These are phyloP conservation scores for Paramormyrops kingsleyae DNA, from an alignment of 2,113 vertebrate genomes.

Conservation along the genomic window DNA sequence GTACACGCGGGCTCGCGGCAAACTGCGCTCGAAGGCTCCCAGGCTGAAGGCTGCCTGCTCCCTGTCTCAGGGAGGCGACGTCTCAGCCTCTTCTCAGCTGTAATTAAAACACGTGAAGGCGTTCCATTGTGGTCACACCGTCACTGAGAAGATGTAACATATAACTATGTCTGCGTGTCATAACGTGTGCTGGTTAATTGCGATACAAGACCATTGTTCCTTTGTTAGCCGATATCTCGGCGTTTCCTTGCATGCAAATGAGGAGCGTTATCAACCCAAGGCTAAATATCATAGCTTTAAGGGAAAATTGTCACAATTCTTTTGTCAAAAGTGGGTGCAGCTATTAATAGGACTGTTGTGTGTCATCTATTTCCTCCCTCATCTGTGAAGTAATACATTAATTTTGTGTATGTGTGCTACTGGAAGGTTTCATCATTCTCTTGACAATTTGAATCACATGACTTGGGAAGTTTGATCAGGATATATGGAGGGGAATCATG, in stretches of 20 bases:
- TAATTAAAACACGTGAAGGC: not conserved
- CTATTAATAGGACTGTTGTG: not conserved
- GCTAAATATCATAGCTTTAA: slow-evolving; percentile 11
- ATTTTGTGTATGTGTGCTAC: not conserved
- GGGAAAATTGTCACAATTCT: not conserved
- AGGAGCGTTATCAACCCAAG: not conserved
- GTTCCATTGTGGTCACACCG: not conserved
- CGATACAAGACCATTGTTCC: not conserved
- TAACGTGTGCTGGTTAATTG: not conserved
- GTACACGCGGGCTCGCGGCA: not conserved
- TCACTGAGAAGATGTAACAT: not conserved
- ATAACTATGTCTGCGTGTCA: not conserved
- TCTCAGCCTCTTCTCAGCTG: not conserved
- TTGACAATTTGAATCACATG: not conserved
- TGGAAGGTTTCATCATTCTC: not conserved
- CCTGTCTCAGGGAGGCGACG: not conserved
- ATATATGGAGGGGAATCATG: too few relatives aligned
- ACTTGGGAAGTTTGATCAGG: not conserved
- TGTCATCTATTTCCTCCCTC: not conserved
- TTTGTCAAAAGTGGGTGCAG: not conserved
- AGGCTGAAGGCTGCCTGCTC: not conserved
- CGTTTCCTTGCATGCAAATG: not conserved
- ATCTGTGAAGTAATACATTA: not conserved
- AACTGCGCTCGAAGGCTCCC: not conserved
- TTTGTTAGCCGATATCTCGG: not conserved